phyloP scores from a whole-genome alignment of 2,797 vertebrate genomes.

The Cyprinella venusta region DNA sequence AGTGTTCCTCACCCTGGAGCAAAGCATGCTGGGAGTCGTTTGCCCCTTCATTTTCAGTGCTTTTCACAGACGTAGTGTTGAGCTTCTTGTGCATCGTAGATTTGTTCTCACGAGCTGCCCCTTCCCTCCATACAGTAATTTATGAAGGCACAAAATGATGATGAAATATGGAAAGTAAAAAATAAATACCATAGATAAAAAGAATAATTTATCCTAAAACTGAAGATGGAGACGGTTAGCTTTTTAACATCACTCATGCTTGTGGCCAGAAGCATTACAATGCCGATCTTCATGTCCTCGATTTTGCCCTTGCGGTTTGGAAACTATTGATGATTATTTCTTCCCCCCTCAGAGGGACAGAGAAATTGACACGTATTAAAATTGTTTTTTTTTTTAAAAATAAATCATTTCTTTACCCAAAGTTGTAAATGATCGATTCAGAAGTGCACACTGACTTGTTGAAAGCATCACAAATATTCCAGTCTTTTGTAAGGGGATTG shows the following conservation, averaged over 20 bases:
- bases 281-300: conserved; percentile 26
- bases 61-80: conserved; percentile 69
- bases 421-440: conserved; percentile 66
- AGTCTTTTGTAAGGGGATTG: conserved; percentile 18
- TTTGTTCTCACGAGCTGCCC: conserved; percentile 68
- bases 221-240: conserved; percentile 72
- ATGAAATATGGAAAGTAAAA: conserved; percentile 67
- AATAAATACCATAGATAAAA: conserved; percentile 78
- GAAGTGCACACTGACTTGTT: conserved; percentile 61
- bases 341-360: conserved; percentile 62
- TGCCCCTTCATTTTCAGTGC: conserved; percentile 75
- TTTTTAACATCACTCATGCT: conserved; percentile 63
- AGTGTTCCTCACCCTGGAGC: conserved; percentile 78
- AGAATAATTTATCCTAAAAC: conserved; percentile 81
- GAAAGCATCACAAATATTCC: conserved; percentile 48
- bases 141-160: conserved; percentile 80
- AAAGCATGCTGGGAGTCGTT: conserved; percentile 64
- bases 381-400: conserved; percentile 79
- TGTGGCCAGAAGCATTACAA: conserved; percentile 40
- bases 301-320: conserved; percentile 61
- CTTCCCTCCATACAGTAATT: conserved; percentile 68
- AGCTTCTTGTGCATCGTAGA: conserved; percentile 68
- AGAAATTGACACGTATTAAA: conserved; percentile 82
- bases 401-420: conserved; percentile 69
- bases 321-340: conserved; percentile 62